These are phyloP conservation scores for Cervus canadensis DNA, from an alignment of 2,113 vertebrate species.

Conservation along the genomic window DNA sequence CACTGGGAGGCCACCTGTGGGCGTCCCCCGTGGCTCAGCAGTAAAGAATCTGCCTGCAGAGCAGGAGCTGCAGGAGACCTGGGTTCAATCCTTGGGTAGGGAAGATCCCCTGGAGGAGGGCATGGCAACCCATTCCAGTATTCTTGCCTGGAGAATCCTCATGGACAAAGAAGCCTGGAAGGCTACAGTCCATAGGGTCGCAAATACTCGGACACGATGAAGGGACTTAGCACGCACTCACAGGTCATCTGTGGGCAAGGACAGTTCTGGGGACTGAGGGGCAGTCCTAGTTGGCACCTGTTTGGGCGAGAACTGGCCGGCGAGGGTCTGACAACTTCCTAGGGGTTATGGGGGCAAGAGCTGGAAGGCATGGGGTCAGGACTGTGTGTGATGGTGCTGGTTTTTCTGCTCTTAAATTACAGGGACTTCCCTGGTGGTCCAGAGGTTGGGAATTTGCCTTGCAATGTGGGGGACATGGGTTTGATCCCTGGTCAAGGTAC, in stretches of 20 bases:
- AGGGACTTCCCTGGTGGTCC: background rate
- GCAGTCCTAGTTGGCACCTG: background rate
- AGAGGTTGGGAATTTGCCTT: background rate
- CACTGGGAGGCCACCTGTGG: background rate
- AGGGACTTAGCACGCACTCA: background rate
- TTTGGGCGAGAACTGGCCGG: rapidly evolving
- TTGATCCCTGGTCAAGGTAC: background rate
- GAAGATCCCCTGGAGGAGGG: background rate
- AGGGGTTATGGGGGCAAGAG: background rate
- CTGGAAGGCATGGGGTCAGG: background rate
- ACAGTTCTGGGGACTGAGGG: background rate
- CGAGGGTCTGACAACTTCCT: background rate
- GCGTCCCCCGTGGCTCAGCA: background rate
- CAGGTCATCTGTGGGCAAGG: background rate
- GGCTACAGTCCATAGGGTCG: background rate
- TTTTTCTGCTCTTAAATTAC: background rate
- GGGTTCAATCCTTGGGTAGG: background rate
- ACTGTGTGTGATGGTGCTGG: no score
- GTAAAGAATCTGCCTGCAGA: background rate
- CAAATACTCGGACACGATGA: background rate
- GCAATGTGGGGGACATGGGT: background rate
- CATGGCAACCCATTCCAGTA: background rate
- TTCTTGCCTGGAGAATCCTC: background rate
- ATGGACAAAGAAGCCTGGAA: background rate
- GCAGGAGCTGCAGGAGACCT: background rate